Base-by-base conservation (phyloP, 1,140 invertebrate genomes). In the Lepidurus arcticus region DNA sequence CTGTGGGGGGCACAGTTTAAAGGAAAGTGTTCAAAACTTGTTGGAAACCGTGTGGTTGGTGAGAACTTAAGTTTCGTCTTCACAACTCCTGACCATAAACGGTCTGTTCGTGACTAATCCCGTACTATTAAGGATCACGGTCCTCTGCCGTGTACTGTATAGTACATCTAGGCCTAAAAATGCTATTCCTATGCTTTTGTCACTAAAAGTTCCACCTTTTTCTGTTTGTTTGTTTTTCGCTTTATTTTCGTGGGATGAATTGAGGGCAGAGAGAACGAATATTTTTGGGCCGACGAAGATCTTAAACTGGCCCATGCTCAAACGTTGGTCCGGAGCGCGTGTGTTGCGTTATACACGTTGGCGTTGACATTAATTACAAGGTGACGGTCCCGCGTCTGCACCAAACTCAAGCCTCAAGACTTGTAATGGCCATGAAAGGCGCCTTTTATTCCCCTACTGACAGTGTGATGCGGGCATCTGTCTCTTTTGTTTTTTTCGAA, bases 281-380 rank as follows among this genome's bases (percentile, higher is more conserved):
- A 34, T 4, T 34, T 34, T 34, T 34, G 34, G 34, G 34, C 34
- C 34, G 34, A 34, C 34, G 3, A 34, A 34, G 34, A 34, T 34
- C 4, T 34, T 1, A 34, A 34, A 34, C 26, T 34, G 34, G 34
- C 34, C 34, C 34, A 34, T 34, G 34, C 34, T 65, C 7, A 65
- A 65, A 65, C 34, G 34, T 34, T 34, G 2, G 53, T 65, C 53
- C 21, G 16, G 13, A 7, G 16, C 53, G 53, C 53, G 53, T 21
- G 53, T 21, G 53, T 65, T 65, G 53, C 53, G 34, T 21, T 65
- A 65, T 65, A 65, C 53, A 65, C 0, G 16, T 65, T 65, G 53
- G 53, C 53, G 53, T 16, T 65, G 53, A 65, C 53, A 21, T 65
- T 65, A 65, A 65, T 65, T 65, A 21, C 53, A 65, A n/a, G 53